A percentile compares a stretch with the other conserved stretches of the same genome.
phyloP scores from a whole-genome alignment of 2,113 vertebrate species.

The Silurus glanis region DNA sequence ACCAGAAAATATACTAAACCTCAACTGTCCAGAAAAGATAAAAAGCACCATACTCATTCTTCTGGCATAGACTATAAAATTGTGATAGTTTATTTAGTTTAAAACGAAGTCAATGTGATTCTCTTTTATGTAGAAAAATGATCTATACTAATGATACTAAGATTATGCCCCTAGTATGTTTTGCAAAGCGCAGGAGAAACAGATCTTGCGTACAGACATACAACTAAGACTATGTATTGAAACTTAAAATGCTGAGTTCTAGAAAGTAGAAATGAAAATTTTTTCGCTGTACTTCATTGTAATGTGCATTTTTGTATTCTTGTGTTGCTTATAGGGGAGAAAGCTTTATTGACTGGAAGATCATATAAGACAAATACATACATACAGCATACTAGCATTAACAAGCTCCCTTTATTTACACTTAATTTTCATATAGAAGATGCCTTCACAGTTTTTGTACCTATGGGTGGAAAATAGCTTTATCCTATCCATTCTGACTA shows the following conservation, averaged over 20 bases:
- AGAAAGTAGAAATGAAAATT: not conserved
- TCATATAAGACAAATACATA: not conserved
- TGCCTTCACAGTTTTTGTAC: not conserved
- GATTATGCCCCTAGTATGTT: not conserved
- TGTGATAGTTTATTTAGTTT: conserved; percentile 24
- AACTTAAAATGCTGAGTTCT: not conserved
- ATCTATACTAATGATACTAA: not conserved
- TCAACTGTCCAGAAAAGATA: not conserved
- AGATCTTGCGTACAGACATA: not conserved
- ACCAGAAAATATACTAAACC: not conserved
- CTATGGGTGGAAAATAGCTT: not conserved
- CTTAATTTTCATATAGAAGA: not conserved
- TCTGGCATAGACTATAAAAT: conserved; percentile 32
- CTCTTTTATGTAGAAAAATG: not conserved
- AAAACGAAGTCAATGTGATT: not conserved
- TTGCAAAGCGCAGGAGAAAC: conserved; percentile 10
- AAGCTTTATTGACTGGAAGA: not conserved
- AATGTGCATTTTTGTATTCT: not conserved
- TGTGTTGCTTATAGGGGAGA: not conserved
- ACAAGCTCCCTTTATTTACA: not conserved
- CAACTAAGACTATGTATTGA: not conserved
- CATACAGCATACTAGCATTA: not conserved
- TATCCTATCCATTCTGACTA: not conserved
- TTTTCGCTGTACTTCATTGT: not conserved
- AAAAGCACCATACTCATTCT: conserved; percentile 20